phyloP scores from a whole-genome alignment of 2,888 invertebrate species.

The Disparrhopalites patrizii region DNA sequence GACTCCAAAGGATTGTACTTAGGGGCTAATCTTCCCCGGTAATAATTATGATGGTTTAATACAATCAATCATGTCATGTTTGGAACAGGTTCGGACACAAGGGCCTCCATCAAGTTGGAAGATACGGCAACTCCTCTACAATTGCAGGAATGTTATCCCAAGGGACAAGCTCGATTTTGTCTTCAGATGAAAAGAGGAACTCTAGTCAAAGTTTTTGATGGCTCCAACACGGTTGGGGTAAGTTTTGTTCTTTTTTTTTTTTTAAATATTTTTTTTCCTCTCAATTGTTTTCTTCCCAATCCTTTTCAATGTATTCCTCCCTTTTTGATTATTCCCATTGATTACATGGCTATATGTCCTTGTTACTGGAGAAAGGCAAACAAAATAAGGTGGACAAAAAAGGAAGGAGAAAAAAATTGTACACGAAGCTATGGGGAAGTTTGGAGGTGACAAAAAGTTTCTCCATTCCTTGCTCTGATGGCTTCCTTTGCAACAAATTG shows the following conservation, averaged over 20 bases:
- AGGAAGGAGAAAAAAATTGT: too few relatives aligned
- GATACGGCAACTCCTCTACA: constrained; percentile 86
- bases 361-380: too few relatives aligned
- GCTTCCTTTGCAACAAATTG: background rate
- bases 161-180: constrained; percentile 81
- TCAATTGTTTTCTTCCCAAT: background rate
- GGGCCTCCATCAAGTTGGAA: constrained; percentile 58
- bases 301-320: background rate
- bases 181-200: constrained; percentile 83
- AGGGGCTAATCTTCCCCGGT: background rate
- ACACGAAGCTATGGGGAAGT: too few relatives aligned
- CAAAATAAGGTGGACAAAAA: too few relatives aligned
- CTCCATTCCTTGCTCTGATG: background rate
- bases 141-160: constrained; percentile 88
- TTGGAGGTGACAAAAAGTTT: too few relatives aligned
- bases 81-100: constrained; percentile 32
- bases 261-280: too few relatives aligned
- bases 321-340: too few relatives aligned
- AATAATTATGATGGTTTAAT: background rate
- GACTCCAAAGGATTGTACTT: background rate
- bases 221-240: constrained; percentile 76
- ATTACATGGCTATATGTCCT: too few relatives aligned
- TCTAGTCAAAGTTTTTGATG: constrained; percentile 88
- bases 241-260: constrained; percentile 50
- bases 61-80: too few relatives aligned